Percentiles rank a stretch among this genome's conserved stretches.
Conservation (phyloP, 2,888 invertebrate genomes). For the Cephalotes varians region DNA sequence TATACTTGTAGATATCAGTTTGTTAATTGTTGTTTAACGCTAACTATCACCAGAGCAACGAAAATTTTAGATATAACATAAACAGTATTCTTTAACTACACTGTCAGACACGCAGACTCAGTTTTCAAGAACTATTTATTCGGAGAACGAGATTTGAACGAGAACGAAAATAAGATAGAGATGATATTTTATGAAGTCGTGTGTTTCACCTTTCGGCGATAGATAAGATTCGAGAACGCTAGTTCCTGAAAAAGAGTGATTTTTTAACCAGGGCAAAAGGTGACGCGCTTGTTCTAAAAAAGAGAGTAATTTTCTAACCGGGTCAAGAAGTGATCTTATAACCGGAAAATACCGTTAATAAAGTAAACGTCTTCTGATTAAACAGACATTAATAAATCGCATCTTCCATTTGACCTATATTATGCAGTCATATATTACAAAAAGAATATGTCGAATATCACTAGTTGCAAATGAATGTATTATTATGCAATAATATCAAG, state of each 20-base stretch:
- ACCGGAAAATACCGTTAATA: neutral
- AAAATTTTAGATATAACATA: neutral
- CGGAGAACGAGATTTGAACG: neutral
- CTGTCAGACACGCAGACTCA: neutral
- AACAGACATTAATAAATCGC: neutral
- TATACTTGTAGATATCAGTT: neutral
- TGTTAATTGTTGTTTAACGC: neutral
- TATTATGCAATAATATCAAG: conserved; percentile 46
- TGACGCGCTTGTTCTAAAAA: neutral
- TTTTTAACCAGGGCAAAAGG: conserved; percentile 15
- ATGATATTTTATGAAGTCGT: neutral
- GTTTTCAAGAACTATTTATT: neutral
- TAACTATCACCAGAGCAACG: neutral
- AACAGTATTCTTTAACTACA: neutral
- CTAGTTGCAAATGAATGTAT: neutral
- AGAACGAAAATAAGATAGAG: neutral
- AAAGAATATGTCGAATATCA: conserved; percentile 10
- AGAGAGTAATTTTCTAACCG: neutral
- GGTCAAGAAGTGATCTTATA: conserved; percentile 8
- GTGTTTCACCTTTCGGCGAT: neutral
- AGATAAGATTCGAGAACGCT: neutral
- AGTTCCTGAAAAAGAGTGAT: neutral
- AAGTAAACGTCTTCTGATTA: neutral
- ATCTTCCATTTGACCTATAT: neutral
- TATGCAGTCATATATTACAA: neutral